These are phyloP conservation scores for Colistium nudipinnis DNA, from an alignment of 2,113 vertebrate genomes.

Conservation along the genomic window DNA sequence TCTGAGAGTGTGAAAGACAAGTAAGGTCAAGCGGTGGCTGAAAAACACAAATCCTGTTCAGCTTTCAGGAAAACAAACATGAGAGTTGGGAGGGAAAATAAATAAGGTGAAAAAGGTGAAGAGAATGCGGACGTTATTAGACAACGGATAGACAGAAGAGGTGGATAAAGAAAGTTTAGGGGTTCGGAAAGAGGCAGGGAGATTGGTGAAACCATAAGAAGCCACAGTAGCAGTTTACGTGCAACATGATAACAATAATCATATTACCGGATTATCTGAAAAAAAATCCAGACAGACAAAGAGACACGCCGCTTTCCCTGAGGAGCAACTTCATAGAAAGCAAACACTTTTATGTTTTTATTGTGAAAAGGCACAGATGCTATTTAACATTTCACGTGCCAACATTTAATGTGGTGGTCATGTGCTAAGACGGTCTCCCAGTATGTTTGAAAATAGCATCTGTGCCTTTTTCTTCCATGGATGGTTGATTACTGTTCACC, in stretches of 20 bases:
- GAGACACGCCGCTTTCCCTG: too few species aligned
- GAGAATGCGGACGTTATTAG: slow-evolving; percentile 12
- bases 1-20: slow-evolving; percentile 15
- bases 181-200: slow-evolving; percentile 15
- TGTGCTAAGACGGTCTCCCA: slow-evolving; percentile 14
- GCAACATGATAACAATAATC: too few species aligned
- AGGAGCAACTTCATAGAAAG: too few species aligned
- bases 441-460: slow-evolving; percentile 32
- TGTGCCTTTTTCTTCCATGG: too few species aligned
- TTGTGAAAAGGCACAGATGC: not conserved
- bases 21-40: slow-evolving; percentile 32
- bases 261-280: too few species aligned
- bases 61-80: not conserved
- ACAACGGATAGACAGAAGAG: slow-evolving; percentile 22
- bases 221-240: too few species aligned
- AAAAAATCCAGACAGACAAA: too few species aligned
- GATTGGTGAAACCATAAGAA: not conserved
- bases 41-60: slow-evolving; percentile 23
- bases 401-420: too few species aligned
- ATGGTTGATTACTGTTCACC: too few species aligned
- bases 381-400: too few species aligned
- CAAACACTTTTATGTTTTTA: too few species aligned
- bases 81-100: not conserved
- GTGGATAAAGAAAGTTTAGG: not conserved
- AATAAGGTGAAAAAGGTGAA: slow-evolving; percentile 16